A percentile compares a stretch with the other conserved stretches of the same genome.
Conservation (phyloP, 1,140 invertebrate genomes). For the Holcopasites calliopsidis region DNA sequence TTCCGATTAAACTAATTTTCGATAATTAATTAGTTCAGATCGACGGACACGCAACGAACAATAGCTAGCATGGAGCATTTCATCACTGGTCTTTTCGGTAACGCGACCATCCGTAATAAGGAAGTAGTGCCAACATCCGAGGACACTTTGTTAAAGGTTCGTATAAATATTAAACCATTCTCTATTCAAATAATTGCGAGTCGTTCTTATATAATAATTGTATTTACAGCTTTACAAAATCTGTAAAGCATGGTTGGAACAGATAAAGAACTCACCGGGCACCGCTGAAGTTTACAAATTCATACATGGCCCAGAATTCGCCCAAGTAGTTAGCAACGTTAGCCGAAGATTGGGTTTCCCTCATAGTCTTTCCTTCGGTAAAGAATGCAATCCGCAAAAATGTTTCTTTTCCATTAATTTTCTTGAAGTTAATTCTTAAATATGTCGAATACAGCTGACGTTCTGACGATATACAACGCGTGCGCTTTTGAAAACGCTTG, state of each 20-base stretch:
- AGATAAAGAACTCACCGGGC: constrained; percentile 65
- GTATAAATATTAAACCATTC: neutral
- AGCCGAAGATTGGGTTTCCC: constrained; percentile 74
- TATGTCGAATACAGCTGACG: constrained; percentile 1
- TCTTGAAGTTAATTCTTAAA: neutral
- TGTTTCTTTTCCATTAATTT: neutral
- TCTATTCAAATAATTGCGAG: neutral
- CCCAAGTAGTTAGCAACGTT: constrained; percentile 71
- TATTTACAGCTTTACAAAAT: constrained; percentile 64
- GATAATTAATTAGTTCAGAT: constrained; percentile 27
- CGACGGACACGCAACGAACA: constrained; percentile 28
- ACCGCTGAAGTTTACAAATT: constrained; percentile 72
- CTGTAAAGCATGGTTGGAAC: constrained; percentile 62
- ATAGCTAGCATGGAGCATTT: constrained; percentile 71
- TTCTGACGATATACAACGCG: constrained; percentile 81
- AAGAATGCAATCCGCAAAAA: neutral
- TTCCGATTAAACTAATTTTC: neutral
- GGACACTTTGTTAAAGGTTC: constrained; percentile 69
- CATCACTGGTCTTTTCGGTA: constrained; percentile 71
- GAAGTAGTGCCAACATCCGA: constrained; percentile 30
- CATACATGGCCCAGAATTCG: constrained; percentile 68
- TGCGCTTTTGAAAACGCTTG: constrained; percentile 87
- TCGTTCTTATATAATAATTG: neutral
- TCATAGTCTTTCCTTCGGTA: constrained; percentile 39
- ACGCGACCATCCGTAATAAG: constrained; percentile 36